phyloP scores from a whole-genome alignment of 2,797 vertebrate species.

The Danio tinwini region DNA sequence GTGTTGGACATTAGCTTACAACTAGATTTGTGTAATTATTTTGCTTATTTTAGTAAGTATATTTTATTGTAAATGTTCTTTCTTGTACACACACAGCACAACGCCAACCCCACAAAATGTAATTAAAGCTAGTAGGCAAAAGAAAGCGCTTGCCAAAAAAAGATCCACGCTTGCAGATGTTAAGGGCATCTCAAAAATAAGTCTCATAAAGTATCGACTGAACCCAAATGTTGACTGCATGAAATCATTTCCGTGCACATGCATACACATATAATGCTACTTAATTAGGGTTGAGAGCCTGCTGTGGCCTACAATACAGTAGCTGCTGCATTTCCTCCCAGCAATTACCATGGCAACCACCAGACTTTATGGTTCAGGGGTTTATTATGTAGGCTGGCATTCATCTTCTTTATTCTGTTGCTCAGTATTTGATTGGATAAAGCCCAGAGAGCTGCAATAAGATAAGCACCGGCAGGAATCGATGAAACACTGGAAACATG shows the following conservation, averaged over 20 bases:
- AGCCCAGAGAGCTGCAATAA: constrained; percentile 23
- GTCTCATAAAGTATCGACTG: background rate
- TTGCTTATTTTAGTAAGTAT: background rate
- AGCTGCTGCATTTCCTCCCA: constrained; percentile 46
- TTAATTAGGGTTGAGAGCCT: constrained; percentile 37
- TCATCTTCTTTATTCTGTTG: constrained; percentile 44
- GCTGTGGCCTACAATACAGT: constrained; percentile 22
- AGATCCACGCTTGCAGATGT: background rate
- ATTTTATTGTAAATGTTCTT: background rate
- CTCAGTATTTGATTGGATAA: constrained; percentile 33
- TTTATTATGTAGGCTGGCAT: constrained; percentile 47
- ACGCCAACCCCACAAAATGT: background rate
- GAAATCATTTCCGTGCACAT: constrained; percentile 16
- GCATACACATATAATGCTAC: constrained; percentile 11
- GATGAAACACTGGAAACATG: constrained; percentile 35
- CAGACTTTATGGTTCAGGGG: constrained; percentile 44
- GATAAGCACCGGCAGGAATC: constrained; percentile 27
- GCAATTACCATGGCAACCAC: constrained; percentile 61
- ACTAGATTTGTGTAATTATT: background rate
- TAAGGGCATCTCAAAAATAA: background rate
- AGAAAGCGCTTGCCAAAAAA: background rate
- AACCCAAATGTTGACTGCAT: background rate
- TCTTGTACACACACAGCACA: background rate
- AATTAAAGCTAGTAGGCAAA: background rate
- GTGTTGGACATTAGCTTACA: background rate